A percentile compares a stretch with the other conserved stretches of the same genome.
phyloP scores from a whole-genome alignment of 2,113 vertebrate species.

The Misgurnus anguillicaudatus region DNA sequence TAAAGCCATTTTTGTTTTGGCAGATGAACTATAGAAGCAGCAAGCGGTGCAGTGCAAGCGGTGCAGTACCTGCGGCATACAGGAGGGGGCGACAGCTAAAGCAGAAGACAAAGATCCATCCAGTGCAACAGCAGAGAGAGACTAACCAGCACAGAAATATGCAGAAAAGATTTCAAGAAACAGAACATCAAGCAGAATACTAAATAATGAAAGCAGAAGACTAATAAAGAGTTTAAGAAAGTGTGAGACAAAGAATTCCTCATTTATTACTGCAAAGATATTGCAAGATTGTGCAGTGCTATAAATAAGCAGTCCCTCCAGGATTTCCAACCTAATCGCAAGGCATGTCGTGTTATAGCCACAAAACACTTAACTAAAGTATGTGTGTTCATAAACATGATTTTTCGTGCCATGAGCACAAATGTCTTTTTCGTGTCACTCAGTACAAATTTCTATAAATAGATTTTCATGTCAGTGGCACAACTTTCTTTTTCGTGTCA shows the following conservation, averaged over 20 bases:
- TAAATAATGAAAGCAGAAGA: not conserved
- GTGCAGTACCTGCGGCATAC: conserved; percentile 64
- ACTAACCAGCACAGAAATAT: conserved; percentile 64
- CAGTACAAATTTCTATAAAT: too few relatives aligned
- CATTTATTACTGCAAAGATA: not conserved
- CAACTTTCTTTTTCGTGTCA: too few relatives aligned
- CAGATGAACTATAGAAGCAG: not conserved
- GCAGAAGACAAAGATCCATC: conserved; percentile 55
- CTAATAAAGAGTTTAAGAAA: not conserved
- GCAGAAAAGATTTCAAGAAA: conserved; percentile 29
- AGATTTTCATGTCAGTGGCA: too few relatives aligned
- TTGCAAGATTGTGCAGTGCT: too few relatives aligned
- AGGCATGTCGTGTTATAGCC: too few relatives aligned
- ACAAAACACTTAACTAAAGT: too few relatives aligned
- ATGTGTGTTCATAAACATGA: too few relatives aligned
- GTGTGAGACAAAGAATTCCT: not conserved
- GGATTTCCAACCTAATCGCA: too few relatives aligned
- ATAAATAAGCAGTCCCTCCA: too few relatives aligned
- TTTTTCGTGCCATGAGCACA: too few relatives aligned
- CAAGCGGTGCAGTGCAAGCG: conserved; percentile 3
- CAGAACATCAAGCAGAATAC: not conserved
- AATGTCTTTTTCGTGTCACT: too few relatives aligned
- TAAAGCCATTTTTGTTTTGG: not conserved
- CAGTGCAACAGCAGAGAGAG: conserved; percentile 52
- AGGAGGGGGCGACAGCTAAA: conserved; percentile 54